phyloP scores from a whole-genome alignment of 1,140 invertebrate genomes.

The Acyrthosiphon pisum region DNA sequence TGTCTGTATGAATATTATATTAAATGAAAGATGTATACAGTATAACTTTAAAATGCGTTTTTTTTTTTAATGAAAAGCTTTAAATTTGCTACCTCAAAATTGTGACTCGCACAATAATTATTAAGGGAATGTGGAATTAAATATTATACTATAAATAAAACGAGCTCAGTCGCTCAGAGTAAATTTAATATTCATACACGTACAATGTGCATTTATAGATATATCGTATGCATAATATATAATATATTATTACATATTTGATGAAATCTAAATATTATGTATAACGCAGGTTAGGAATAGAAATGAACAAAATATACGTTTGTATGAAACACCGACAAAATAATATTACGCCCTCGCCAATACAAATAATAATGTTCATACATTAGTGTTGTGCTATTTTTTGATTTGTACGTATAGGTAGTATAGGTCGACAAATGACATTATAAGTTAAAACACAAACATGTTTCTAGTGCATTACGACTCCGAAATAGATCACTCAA shows the following conservation, averaged over 20 bases:
- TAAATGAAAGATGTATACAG: neutral
- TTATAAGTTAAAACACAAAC: too few relatives aligned
- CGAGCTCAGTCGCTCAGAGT: too few relatives aligned
- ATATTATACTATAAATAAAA: neutral
- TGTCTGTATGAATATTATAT: neutral
- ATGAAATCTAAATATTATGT: neutral
- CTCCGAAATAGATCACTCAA: neutral
- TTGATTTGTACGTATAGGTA: too few relatives aligned
- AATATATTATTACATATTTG: neutral
- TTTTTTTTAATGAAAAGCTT: neutral
- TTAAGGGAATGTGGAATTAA: neutral
- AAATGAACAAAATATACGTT: neutral
- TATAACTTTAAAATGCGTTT: neutral
- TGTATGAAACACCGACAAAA: neutral
- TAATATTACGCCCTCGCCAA: neutral
- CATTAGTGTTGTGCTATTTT: neutral
- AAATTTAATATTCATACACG: neutral
- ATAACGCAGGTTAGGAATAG: too few relatives aligned
- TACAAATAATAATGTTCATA: neutral
- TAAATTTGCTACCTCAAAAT: neutral
- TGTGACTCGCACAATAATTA: neutral
- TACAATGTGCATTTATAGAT: neutral
- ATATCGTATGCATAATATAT: neutral
- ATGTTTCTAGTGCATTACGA: neutral
- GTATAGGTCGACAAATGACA: too few relatives aligned